Percentiles rank a stretch among this genome's conserved stretches.
Conservation (phyloP, 1,140 invertebrate species). For the Lutraria rhynchaena region DNA sequence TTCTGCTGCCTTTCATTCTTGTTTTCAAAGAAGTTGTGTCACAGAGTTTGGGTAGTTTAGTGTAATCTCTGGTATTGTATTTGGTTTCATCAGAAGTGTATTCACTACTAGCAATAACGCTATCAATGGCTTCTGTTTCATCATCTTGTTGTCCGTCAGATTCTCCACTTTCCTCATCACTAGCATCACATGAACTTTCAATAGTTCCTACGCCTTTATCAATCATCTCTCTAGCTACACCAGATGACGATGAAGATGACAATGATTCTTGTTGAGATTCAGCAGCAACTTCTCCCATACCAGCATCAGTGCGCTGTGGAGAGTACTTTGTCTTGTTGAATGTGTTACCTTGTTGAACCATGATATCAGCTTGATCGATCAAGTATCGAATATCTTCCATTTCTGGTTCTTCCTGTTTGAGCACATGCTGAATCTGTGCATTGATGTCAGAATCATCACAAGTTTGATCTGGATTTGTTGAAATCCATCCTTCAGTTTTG, state of each 20-base stretch:
- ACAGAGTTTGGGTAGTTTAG: slow-evolving; percentile 53
- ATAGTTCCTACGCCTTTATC: slow-evolving; percentile 61
- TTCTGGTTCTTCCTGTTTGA: slow-evolving; percentile 47
- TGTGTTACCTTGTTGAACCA: slow-evolving; percentile 62
- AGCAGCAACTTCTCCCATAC: background rate
- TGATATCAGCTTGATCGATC: slow-evolving; percentile 71
- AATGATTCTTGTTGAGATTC: slow-evolving; percentile 53
- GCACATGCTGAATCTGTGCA: slow-evolving; percentile 49
- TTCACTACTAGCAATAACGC: slow-evolving; percentile 66
- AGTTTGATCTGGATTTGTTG: slow-evolving; percentile 22
- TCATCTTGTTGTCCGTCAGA: slow-evolving; percentile 64
- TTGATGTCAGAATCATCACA: slow-evolving; percentile 54
- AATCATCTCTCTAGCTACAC: slow-evolving; percentile 29
- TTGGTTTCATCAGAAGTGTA: slow-evolving; percentile 63
- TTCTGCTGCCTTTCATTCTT: slow-evolving; percentile 59
- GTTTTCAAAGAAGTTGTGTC: slow-evolving; percentile 62
- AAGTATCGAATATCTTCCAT: slow-evolving; percentile 69
- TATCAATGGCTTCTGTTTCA: slow-evolving; percentile 68
- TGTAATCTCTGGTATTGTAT: slow-evolving; percentile 37
- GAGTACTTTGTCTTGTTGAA: slow-evolving; percentile 52
- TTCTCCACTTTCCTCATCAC: slow-evolving; percentile 89
- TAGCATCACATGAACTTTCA: slow-evolving; percentile 89
- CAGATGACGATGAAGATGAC: slow-evolving; percentile 35
- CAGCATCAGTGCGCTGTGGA: slow-evolving; percentile 19
- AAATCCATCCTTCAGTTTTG: slow-evolving; percentile 50